phyloP scores from a whole-genome alignment of 2,113 vertebrate genomes.

The Aphyosemion australe region DNA sequence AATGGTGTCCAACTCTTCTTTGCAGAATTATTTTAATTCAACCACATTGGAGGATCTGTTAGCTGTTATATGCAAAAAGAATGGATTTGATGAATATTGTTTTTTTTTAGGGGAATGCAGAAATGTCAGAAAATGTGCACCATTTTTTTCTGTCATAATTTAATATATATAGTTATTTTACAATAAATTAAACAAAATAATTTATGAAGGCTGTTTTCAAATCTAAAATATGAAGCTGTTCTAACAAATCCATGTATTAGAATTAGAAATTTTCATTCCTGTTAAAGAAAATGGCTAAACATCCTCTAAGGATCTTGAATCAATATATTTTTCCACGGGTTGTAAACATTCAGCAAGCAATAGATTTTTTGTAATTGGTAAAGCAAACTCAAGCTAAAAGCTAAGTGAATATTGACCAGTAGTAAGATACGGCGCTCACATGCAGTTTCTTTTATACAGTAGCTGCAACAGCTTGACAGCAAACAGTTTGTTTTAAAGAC shows the following conservation, averaged over 20 bases:
- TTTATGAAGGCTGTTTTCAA: neutral
- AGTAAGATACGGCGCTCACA: neutral
- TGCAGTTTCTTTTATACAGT: neutral
- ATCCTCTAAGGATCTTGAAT: neutral
- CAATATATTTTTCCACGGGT: neutral
- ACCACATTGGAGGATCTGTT: no score
- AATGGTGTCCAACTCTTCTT: no score
- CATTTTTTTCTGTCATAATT: no score
- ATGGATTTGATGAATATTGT: constrained; percentile 2
- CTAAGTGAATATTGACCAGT: neutral
- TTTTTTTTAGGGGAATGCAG: neutral
- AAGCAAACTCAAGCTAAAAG: constrained; percentile 1
- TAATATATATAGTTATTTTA: no score
- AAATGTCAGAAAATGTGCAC: no score
- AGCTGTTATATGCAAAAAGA: no score
- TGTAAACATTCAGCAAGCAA: constrained; percentile 30
- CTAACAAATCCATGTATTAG: neutral
- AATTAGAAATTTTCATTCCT: neutral
- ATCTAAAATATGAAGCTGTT: neutral
- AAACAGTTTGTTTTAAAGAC: constrained; percentile 17
- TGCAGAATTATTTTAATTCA: no score
- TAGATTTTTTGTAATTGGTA: constrained; percentile 4
- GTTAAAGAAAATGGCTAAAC: neutral
- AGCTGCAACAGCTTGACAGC: constrained; percentile 8
- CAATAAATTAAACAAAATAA: no score